Evolutionary conservation across 1,140 invertebrate genomes (phyloP).

Genomic region (Ladona fulva): DNA sequence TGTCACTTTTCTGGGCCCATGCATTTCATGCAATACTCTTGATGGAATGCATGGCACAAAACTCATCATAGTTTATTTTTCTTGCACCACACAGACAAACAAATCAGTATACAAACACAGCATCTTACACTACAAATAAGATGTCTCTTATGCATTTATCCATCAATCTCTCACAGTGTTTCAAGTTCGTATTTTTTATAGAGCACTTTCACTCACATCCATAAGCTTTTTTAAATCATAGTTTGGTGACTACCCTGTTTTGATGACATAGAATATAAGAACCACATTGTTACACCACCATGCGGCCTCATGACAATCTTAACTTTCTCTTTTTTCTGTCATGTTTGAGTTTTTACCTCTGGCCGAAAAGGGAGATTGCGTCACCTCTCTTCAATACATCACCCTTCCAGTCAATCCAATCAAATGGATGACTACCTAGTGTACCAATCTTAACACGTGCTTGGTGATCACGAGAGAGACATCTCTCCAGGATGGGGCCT

Average conservation of each 20-base stretch:
- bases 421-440: conserved; percentile 19
- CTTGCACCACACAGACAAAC: conserved; percentile 12
- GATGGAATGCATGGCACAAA: conserved; percentile 18
- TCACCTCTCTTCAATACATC: conserved; percentile 18
- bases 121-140: neutral
- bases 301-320: conserved; percentile 19
- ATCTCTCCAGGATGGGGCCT: conserved; percentile 53
- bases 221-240: conserved; percentile 13
- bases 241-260: conserved; percentile 21
- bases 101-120: conserved; percentile 16
- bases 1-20: neutral
- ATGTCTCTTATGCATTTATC: neutral
- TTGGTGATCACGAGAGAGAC: conserved; percentile 37
- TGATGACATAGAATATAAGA: conserved; percentile 11
- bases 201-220: conserved; percentile 12
- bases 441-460: conserved; percentile 12
- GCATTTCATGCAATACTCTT: conserved; percentile 11
- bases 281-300: conserved; percentile 6
- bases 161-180: neutral
- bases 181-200: conserved; percentile 6
- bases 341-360: conserved; percentile 23
- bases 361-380: conserved; percentile 16
- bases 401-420: conserved; percentile 22
- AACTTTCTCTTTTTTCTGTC: conserved; percentile 18
- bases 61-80: conserved; percentile 15